These are phyloP conservation scores for Phrynosoma blainvillii DNA, from an alignment of 2,113 vertebrate species.

Conservation along the genomic window DNA sequence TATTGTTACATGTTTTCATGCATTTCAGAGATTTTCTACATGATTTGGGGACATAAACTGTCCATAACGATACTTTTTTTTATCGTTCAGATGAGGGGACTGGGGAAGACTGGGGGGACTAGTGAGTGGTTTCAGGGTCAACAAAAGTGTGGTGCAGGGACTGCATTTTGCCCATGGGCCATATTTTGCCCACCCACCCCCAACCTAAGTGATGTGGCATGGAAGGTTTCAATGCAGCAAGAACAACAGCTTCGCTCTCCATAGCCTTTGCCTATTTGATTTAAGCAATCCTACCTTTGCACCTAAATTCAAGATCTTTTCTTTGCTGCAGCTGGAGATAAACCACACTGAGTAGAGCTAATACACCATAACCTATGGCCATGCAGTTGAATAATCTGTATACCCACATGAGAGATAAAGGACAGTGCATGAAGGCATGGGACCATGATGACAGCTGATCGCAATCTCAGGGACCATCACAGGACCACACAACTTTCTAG, in stretches of 20 bases:
- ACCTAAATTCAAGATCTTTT: background rate
- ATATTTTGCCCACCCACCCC: no score
- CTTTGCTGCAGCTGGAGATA: background rate
- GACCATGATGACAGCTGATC: background rate
- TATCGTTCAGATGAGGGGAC: no score
- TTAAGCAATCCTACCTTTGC: background rate
- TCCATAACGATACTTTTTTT: no score
- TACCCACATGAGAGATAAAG: constrained; percentile 2
- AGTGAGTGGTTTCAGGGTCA: no score
- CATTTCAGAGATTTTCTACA: no score
- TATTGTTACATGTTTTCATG: no score
- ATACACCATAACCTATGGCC: background rate
- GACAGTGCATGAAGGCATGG: background rate
- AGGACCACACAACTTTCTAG: background rate
- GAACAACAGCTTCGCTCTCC: background rate
- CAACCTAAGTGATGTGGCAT: background rate
- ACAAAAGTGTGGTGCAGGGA: background rate
- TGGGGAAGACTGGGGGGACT: no score
- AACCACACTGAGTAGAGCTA: background rate
- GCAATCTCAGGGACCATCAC: constrained; percentile 3
- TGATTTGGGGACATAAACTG: no score
- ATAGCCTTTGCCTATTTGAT: background rate
- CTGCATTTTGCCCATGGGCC: no score
- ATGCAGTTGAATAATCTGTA: background rate
- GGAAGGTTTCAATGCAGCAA: background rate